These are phyloP conservation scores for Caenorhabditis inopinata DNA, from an alignment of 1,140 invertebrate species.

Conservation along the genomic window DNA sequence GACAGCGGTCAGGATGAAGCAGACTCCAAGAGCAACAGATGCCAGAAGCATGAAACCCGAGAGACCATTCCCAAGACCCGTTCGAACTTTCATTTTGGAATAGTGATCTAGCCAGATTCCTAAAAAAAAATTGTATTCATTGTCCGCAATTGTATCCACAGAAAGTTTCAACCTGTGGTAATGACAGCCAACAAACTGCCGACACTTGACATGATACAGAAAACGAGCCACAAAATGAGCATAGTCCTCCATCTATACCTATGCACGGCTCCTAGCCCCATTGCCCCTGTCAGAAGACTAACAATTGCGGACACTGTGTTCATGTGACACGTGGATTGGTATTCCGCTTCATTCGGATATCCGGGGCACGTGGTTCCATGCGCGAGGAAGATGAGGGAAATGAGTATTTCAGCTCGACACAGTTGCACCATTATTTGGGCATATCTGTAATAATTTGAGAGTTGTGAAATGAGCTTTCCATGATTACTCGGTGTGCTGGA, in stretches of 20 bases:
- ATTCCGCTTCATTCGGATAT: slow-evolving; percentile 57
- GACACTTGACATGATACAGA: slow-evolving; percentile 64
- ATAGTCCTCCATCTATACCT: slow-evolving; percentile 62
- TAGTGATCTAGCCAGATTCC: slow-evolving; percentile 63
- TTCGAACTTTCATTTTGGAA: slow-evolving; percentile 61
- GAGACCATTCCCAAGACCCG: slow-evolving; percentile 61
- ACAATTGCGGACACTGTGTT: slow-evolving; percentile 63
- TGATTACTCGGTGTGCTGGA: slow-evolving; percentile 65
- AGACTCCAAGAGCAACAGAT: slow-evolving; percentile 63
- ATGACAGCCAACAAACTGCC: slow-evolving; percentile 63
- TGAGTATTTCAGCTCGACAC: slow-evolving; percentile 61
- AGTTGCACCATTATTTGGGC: slow-evolving; percentile 61
- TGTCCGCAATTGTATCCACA: neutral
- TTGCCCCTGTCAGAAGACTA: slow-evolving; percentile 60
- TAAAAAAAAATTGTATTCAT: neutral
- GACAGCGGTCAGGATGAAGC: slow-evolving; percentile 63
- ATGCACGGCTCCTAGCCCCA: slow-evolving; percentile 61
- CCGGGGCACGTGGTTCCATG: slow-evolving; percentile 62
- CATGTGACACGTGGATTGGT: slow-evolving; percentile 63
- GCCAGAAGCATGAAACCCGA: slow-evolving; percentile 63
- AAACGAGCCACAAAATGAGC: slow-evolving; percentile 63
- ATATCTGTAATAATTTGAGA: slow-evolving; percentile 49
- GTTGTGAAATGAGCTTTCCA: no score
- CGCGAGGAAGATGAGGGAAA: slow-evolving; percentile 58
- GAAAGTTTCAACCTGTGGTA: slow-evolving; percentile 52